Base-by-base conservation (phyloP, 2,888 invertebrate genomes). In the Mactromeris polynyma region DNA sequence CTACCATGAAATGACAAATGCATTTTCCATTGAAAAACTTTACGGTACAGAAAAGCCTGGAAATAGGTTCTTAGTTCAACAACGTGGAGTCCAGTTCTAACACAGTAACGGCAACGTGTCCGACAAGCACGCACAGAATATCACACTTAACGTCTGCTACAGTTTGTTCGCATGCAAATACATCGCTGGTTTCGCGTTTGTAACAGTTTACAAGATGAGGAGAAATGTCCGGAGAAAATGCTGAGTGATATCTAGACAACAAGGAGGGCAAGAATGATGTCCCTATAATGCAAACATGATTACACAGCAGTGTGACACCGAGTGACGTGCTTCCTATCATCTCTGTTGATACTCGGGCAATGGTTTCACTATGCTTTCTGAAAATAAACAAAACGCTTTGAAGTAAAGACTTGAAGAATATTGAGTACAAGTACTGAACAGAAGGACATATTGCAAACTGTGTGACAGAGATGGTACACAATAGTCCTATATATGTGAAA, bases 311-410 rank as follows among this genome's bases (percentile, higher is more conserved):
- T 89, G 33, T 58, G 26, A 64, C 86, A 82, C 77, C 42, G 36
- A 9, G 58, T 14, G 7, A 77, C n/a, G 73, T n/a, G n/a, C 31
- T 42, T 82, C 88, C 77, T 93, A 91, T 94, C 95, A 95, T 93
- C 95, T 95, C 80, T 95, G 94, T 89, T 95, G 93, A 89, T 95
- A 96, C 85, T 96, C 96, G 46, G 95, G 95, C 81, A 95, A 89
- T 54, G 96, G 95, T 90, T 96, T 95, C 42, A 96, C 96, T 89
- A 95, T 93, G 64, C 95, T 94, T 86, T 96, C 96, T 95, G 92
- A 69, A 94, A 92, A 40, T 83, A 86, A 83, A 81, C 73, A 83
- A 46, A 46, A 46, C 6, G 6, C 14, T 4, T 4, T 46, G 17
- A 46, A 46, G 11, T 46, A 11, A 46, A 4, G 14, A 2, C 46